Evolutionary conservation across 2,113 vertebrate genomes (phyloP).

Genomic region (Otocyon megalotis): DNA sequence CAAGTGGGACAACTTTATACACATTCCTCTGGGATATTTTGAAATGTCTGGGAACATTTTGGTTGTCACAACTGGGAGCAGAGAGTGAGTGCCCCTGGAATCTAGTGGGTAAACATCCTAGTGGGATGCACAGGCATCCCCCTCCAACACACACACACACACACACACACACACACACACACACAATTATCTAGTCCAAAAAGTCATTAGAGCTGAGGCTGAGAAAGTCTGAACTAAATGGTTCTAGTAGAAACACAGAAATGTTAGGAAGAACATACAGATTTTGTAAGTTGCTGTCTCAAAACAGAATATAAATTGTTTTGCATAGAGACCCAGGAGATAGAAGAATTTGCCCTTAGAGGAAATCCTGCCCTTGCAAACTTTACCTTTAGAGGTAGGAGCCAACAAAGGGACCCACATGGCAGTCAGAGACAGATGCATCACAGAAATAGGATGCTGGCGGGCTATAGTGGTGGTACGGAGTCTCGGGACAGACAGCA

Average conservation of each 20-base stretch:
- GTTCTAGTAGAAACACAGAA: neutral
- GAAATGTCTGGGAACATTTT: neutral
- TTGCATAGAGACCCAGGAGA: neutral
- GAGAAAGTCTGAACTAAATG: neutral
- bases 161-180: neutral
- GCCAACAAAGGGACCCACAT: neutral
- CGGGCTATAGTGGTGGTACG: rapidly evolving
- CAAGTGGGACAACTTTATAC: neutral
- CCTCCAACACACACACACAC: neutral
- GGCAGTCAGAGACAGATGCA: neutral
- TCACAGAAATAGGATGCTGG: rapidly evolving
- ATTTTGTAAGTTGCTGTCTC: neutral
- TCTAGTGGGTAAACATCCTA: neutral
- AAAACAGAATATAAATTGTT: neutral
- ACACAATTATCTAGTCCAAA: neutral
- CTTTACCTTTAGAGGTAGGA: neutral
- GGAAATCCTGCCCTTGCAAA: neutral
- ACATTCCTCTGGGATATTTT: too few relatives aligned
- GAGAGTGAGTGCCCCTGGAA: too few relatives aligned
- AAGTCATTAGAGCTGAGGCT: neutral
- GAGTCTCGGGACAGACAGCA: neutral
- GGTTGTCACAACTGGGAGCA: neutral
- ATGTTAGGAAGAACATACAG: neutral
- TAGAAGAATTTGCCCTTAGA: neutral
- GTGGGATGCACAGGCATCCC: too few relatives aligned